A percentile compares a stretch with the other conserved stretches of the same genome.
Conservation (phyloP, 2,888 invertebrate genomes). For the Lampropteryx suffumata region DNA sequence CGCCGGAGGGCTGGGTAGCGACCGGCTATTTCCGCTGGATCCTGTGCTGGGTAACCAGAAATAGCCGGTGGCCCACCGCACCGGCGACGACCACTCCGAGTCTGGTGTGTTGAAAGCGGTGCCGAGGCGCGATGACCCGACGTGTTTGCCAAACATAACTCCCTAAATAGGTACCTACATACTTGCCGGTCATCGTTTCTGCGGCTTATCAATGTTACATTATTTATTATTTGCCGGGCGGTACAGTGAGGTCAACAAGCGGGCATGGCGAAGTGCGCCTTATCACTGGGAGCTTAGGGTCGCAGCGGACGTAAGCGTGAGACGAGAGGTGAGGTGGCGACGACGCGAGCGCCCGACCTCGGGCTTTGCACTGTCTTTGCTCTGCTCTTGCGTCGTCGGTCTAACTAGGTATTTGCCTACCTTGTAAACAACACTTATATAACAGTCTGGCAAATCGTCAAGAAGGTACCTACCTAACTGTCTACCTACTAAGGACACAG, state of each 20-base stretch:
- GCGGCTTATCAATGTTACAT: constrained; percentile 80
- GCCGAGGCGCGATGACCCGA: constrained; percentile 57
- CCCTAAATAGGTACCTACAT: constrained; percentile 61
- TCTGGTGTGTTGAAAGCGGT: constrained; percentile 45
- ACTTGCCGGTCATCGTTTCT: constrained; percentile 78
- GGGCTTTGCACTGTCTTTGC: constrained; percentile 64
- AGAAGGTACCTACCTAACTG: too few species aligned
- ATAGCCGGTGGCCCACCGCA: constrained; percentile 53
- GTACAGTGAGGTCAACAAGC: constrained; percentile 74
- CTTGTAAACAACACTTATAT: too few species aligned
- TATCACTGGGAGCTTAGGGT: constrained; percentile 75
- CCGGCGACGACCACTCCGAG: constrained; percentile 46
- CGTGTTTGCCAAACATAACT: constrained; percentile 67
- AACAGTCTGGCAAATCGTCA: too few species aligned
- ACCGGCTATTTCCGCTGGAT: constrained; percentile 42
- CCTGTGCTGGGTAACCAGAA: constrained; percentile 46
- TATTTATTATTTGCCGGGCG: constrained; percentile 78
- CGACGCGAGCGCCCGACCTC: constrained; percentile 65
- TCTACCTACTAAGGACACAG: too few species aligned
- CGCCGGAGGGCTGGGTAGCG: constrained; percentile 15
- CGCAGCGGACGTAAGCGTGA: constrained; percentile 45
- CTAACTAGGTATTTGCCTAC: constrained; percentile 32
- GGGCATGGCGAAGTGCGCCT: constrained; percentile 71
- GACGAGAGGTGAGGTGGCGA: constrained; percentile 29
- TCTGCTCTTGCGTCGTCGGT: constrained; percentile 77